phyloP scores from a whole-genome alignment of 1,140 invertebrate genomes.

The Rhagoletis pomonella region DNA sequence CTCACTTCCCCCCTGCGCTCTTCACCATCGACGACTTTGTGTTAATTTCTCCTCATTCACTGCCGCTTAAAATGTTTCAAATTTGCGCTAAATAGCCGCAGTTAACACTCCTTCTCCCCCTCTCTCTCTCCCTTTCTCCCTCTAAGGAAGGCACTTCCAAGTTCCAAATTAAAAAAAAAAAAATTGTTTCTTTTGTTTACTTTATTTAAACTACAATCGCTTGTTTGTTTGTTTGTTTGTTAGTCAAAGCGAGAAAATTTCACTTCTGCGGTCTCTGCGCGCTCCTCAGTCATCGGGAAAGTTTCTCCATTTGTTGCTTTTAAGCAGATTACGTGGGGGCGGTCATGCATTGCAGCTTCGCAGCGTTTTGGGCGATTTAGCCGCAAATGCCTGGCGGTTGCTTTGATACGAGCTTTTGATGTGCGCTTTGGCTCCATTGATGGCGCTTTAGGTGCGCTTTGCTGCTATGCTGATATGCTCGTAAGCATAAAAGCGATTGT shows the following conservation, averaged over 20 bases:
- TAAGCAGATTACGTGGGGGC: slow-evolving; percentile 46
- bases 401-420: slow-evolving; percentile 43
- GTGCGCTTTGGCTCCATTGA: slow-evolving; percentile 28
- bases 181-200: neutral
- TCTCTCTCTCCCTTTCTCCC: too few relatives aligned
- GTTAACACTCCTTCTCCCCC: neutral
- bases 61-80: neutral
- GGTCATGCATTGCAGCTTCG: neutral
- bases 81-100: neutral
- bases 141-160: too few relatives aligned
- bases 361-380: neutral
- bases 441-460: slow-evolving; percentile 18
- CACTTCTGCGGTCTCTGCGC: neutral
- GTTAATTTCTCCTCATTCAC: neutral
- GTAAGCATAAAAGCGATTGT: neutral
- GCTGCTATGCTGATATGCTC: neutral
- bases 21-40: neutral
- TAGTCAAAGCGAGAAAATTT: neutral
- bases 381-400: neutral
- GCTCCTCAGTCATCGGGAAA: neutral
- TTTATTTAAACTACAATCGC: slow-evolving; percentile 2
- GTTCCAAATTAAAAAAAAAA: too few relatives aligned
- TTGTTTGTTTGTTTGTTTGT: neutral
- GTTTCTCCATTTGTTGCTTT: slow-evolving; percentile 6
- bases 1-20: neutral